These are phyloP conservation scores for Neomorphus geoffroyi DNA, from an alignment of 2,797 vertebrate species.

Conservation along the genomic window DNA sequence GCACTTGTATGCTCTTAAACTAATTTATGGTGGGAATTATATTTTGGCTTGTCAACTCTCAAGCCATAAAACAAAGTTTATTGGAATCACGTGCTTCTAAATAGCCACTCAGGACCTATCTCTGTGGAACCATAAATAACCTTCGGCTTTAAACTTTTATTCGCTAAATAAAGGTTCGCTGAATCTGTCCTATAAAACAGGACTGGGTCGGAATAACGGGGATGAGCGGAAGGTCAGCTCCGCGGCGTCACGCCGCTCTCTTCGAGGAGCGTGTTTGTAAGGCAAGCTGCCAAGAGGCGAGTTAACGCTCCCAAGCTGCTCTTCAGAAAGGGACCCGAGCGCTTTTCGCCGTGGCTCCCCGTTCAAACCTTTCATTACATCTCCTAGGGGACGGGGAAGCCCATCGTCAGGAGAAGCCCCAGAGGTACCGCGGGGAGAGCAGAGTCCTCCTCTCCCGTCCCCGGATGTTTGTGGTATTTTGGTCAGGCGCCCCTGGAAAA, in stretches of 20 bases:
- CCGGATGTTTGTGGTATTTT: constrained; percentile 21
- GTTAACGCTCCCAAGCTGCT: not conserved
- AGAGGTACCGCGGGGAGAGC: not conserved
- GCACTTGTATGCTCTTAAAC: constrained; percentile 92
- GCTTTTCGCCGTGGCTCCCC: constrained; percentile 13
- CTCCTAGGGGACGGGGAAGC: not conserved
- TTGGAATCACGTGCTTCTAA: constrained; percentile 98
- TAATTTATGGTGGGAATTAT: constrained; percentile 99
- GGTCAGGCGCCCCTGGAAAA: not conserved
- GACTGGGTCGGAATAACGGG: constrained; percentile 59
- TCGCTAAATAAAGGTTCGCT: constrained; percentile 82
- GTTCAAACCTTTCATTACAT: constrained; percentile 44
- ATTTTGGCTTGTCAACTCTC: constrained; percentile 99
- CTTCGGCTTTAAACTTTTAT: constrained; percentile 93
- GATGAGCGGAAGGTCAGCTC: constrained; percentile 50
- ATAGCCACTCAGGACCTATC: constrained; percentile 96
- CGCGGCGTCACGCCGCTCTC: constrained; percentile 28
- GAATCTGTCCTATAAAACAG: constrained; percentile 72
- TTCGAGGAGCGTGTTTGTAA: constrained; percentile 36
- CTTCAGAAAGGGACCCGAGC: constrained; percentile 17
- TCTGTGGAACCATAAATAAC: constrained; percentile 96
- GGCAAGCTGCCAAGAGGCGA: constrained; percentile 14
- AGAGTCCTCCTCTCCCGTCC: not conserved
- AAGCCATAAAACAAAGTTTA: constrained; percentile 99
- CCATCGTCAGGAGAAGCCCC: not conserved